These are phyloP conservation scores for Shargacucullia verbasci DNA, from an alignment of 2,888 invertebrate species.

Conservation along the genomic window DNA sequence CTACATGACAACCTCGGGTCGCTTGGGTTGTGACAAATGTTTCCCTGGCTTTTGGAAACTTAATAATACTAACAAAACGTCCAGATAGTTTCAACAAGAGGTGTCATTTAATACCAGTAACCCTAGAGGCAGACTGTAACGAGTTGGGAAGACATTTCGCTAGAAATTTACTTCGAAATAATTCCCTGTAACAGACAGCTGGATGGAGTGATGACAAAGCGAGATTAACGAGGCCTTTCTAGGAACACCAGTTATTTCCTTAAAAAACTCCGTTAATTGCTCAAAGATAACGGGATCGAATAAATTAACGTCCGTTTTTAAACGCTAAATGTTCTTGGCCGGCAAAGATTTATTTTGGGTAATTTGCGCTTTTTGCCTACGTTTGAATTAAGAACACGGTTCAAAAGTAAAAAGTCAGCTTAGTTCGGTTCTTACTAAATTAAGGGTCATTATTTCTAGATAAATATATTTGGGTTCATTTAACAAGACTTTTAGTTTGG, in stretches of 20 bases:
- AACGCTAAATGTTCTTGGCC: slow-evolving; percentile 50
- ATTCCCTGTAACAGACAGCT: slow-evolving; percentile 35
- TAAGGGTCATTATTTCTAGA: slow-evolving; percentile 19
- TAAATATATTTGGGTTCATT: too few relatives aligned
- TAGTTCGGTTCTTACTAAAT: slow-evolving; percentile 32
- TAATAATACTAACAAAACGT: not conserved
- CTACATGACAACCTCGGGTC: too few relatives aligned
- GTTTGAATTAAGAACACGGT: slow-evolving; percentile 40
- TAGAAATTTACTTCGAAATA: slow-evolving; percentile 29
- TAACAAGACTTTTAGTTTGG: too few relatives aligned
- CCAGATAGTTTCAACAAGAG: slow-evolving; percentile 7
- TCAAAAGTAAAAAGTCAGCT: slow-evolving; percentile 39
- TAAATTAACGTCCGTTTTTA: slow-evolving; percentile 57
- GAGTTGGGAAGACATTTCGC: slow-evolving; percentile 22
- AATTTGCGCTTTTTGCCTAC: slow-evolving; percentile 56
- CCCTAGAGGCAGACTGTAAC: slow-evolving; percentile 7
- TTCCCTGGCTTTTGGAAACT: too few relatives aligned
- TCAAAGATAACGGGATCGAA: slow-evolving; percentile 57
- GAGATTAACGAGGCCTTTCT: slow-evolving; percentile 44
- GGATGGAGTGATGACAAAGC: slow-evolving; percentile 52
- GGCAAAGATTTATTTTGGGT: slow-evolving; percentile 51
- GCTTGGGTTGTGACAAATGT: too few relatives aligned
- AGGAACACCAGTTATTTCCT: slow-evolving; percentile 33
- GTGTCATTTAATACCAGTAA: not conserved
- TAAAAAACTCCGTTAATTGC: slow-evolving; percentile 57